Evolutionary conservation across 2,113 vertebrate species (phyloP).

Genomic region (Ibidorhyncha struthersii): DNA sequence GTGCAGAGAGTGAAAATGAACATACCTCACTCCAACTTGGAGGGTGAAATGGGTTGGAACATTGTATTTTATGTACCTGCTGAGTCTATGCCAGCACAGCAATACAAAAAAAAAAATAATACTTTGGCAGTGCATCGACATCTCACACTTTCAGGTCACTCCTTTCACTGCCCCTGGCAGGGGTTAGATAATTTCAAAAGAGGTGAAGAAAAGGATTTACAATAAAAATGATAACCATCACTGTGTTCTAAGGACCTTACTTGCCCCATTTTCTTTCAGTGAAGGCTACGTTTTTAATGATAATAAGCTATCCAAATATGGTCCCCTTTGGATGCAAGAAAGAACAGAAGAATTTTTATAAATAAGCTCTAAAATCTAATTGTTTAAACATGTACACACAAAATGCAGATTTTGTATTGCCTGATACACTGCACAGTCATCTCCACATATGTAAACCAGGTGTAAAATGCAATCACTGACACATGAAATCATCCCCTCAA

Average conservation of each 20-base stretch:
- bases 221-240: neutral
- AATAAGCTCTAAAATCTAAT: neutral
- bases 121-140: neutral
- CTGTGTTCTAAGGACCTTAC: neutral
- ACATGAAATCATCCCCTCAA: neutral
- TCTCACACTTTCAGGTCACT: neutral
- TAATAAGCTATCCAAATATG: neutral
- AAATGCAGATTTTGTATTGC: neutral
- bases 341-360: neutral
- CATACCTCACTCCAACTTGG: neutral
- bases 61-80: conserved; percentile 5
- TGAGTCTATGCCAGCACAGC: neutral
- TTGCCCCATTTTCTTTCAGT: neutral
- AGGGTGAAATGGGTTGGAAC: conserved; percentile 32
- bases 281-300: neutral
- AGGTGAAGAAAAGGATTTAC: neutral
- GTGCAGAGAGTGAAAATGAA: conserved; percentile 25
- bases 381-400: neutral
- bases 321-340: neutral
- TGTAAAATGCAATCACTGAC: neutral
- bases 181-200: neutral
- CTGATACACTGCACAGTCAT: neutral
- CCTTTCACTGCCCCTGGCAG: neutral
- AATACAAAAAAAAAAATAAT: neutral
- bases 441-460: neutral